Evolutionary conservation across 2,797 vertebrate genomes (phyloP), one percentile per base, ranked within the genome.

Genomic region (Eremophila alpestris): DNA sequence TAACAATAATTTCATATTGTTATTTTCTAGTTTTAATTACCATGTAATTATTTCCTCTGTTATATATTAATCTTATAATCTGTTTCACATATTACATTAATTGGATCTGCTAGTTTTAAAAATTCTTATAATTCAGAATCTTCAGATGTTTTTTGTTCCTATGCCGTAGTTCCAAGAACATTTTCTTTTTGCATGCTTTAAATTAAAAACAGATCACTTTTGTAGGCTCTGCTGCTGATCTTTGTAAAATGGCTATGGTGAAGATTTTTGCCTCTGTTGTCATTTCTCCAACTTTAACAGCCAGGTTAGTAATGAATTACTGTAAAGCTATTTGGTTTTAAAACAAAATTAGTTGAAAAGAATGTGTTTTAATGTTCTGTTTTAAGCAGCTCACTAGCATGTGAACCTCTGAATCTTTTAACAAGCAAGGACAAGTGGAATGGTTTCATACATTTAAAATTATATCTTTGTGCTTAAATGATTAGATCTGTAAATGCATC

Each of bases 231-330:
- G 99, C 99, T 18, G 99, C 99, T 24, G 99, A 99, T 96, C 98
- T 99, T 93, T 99, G 99, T 95, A 99, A 99, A 97, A 98, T 98
- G 98, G 99, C 99, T 85, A 99, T 99, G 99, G 98, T 99, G 97
- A 96, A 95, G 64, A 98, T 99, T 97, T 99, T 98, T 92, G 78
- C 96, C 34, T 97, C 98, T 19, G 94, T 99, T 70, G 98, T 98
- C 23, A 52, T 97, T n/a, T 98, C 98, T 76, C 95, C 97, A 1
- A 96, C 95, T 32, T 96, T 98, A 78, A 98, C 98, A 17, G 98
- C 98, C 97, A 99, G 99, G 99, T 99, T 90, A 96, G 97, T 98
- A 92, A 83, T n/a, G 67, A 89, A 71, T 62, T 17, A 78, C 21
- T 89, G 52, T 49, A 75, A 87, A 89, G n/a, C n/a, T 56, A 3